Evolutionary conservation across 2,113 vertebrate genomes (phyloP), one percentile per base, ranked within the genome.

Genomic region (Hydropotes inermis): DNA sequence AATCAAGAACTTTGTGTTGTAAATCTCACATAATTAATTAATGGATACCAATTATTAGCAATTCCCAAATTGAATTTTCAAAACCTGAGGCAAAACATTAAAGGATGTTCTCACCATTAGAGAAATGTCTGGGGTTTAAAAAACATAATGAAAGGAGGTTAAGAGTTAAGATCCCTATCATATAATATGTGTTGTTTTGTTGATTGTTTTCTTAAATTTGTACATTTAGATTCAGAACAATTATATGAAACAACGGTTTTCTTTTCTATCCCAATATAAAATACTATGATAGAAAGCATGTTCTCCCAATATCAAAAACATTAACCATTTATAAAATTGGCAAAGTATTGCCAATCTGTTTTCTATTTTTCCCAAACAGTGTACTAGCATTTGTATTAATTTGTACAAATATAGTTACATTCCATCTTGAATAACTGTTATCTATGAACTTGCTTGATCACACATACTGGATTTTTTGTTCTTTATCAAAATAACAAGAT

Each of bases 401-500:
- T 92, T 85, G 3, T 88, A 3, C 17, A 82, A 15, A 58, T 19
- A 79, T 64, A 61, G 54, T 47, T 92, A 13, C 8, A 78, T 79
- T 87, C 86, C 88, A 7, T 47, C 15, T 85, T 78, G 3, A 54
- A 39, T 78, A 81, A 12, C 58, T 83, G 9, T 10, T 70, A 52
- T 57, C 30, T 86, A 11, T 89, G 23, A 83, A 74, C 14, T 64
- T 89, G 12, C 16, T 91, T 87, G 8, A 58, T 64, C n/a, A 55
- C n/a, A 52, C 33, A 43, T 23, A 52, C 27, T 87, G 13, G 5
- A 52, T 64, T 89, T 82, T 94, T 47, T 74, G 47, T 76, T 79
- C 23, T 95, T 67, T 95, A 43, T 89, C 43, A 95, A 89, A 95
- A 83, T 84, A 89, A 60, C n/a, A 91, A 85, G 7, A 52, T 76